Percentiles rank a stretch among this genome's conserved stretches.
Conservation (phyloP, 2,797 vertebrate species). For the Clarias fuscus region DNA sequence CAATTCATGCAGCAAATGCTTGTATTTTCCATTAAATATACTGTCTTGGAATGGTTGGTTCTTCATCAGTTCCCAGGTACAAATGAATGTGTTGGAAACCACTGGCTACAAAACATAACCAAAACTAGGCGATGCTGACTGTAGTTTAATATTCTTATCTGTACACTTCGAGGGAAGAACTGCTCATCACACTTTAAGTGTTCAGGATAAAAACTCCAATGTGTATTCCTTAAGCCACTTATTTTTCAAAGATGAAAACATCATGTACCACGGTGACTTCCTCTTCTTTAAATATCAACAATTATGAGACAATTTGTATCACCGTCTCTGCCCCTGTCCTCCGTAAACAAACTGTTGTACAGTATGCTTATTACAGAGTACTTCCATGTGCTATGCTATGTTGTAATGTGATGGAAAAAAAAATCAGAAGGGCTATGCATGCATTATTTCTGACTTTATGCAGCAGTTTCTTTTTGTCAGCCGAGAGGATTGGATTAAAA, state of each 20-base stretch:
- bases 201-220: neutral
- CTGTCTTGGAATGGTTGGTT: constrained; percentile 28
- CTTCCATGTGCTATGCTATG: constrained; percentile 17
- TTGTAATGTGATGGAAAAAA: neutral
- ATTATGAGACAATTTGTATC: constrained; percentile 25
- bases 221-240: neutral
- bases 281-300: constrained; percentile 16
- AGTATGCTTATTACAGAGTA: constrained; percentile 23
- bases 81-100: constrained; percentile 27
- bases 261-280: constrained; percentile 37
- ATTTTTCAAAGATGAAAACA: constrained; percentile 5
- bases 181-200: neutral
- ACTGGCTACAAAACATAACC: neutral
- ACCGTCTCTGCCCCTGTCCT: constrained; percentile 21
- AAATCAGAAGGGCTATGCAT: constrained; percentile 46
- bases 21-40: constrained; percentile 50
- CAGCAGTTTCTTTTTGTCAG: constrained; percentile 26
- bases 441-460: constrained; percentile 23
- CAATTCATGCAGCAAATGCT: constrained; percentile 42
- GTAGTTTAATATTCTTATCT: neutral
- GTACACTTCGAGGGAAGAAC: neutral
- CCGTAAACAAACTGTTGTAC: constrained; percentile 35
- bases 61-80: constrained; percentile 9
- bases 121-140: neutral
- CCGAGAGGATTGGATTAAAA: constrained; percentile 16